Evolutionary conservation across 2,113 vertebrate species (phyloP).

Genomic region (Ceyx melanurus): DNA sequence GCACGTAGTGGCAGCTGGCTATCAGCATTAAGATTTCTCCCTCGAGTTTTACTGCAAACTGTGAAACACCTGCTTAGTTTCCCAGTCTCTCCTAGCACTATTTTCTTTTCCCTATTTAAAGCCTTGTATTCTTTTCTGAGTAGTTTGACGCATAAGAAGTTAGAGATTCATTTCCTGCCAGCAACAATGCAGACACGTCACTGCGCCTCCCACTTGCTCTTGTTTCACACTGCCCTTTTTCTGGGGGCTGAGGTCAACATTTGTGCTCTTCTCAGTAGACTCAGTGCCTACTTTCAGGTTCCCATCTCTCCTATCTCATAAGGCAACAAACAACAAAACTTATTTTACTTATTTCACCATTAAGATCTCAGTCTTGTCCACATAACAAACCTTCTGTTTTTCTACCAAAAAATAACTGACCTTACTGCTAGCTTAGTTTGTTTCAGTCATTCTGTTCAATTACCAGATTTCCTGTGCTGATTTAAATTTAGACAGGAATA

Average conservation of each 20-base stretch:
- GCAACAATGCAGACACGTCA: neutral
- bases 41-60: neutral
- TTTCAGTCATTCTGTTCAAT: neutral
- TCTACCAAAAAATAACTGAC: neutral
- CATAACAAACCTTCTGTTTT: neutral
- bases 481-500: neutral
- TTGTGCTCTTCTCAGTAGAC: neutral
- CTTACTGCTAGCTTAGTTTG: neutral
- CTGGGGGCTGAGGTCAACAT: neutral
- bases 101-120: neutral
- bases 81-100: neutral
- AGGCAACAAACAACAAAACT: neutral
- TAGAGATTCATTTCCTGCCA: neutral
- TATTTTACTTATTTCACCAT: neutral
- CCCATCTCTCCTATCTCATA: neutral
- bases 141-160: neutral
- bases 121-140: neutral
- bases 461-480: neutral
- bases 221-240: neutral
- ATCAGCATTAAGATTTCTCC: neutral
- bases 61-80: neutral
- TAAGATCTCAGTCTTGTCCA: neutral
- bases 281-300: neutral
- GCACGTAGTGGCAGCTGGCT: neutral
- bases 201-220: neutral